Evolutionary conservation across 2,888 invertebrate genomes (phyloP), one percentile per base, ranked within the genome.

Genomic region (Sericinus montela): DNA sequence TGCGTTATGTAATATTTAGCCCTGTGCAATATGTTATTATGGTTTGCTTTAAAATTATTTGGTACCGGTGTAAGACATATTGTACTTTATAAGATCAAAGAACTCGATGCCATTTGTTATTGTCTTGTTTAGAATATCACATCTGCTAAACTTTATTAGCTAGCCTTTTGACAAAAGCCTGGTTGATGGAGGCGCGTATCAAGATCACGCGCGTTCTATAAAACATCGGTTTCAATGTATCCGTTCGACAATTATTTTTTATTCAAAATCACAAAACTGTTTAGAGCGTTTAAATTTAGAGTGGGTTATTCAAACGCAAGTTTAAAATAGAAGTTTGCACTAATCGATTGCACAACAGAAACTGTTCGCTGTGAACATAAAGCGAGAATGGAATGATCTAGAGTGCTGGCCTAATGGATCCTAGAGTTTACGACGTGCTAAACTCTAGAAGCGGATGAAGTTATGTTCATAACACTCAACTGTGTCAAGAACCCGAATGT

Each of bases 151-250:
- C 74, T 86, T 83, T 85, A 85, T 82, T 81, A 83, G 80, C 70
- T 69, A 69, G 75, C 67, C 79, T 84, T 86, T 86, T 80, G 79
- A 85, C 80, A 85, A 83, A 83, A 71, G 72, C 72, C 58, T 71
- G 67, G 74, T 78, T 81, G 85, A 87, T 84, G 83, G 84, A 85
- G 80, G 85, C 82, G 85, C 87, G 86, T 86, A 83, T 80, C 88
- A 78, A 88, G n/a, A 88, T 88, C 77, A 83, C 56, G 57, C 75
- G 74, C n/a, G n/a, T n/a, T n/a, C n/a, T n/a, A n/a, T n/a, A n/a
- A n/a, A n/a, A n/a, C n/a, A n/a, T n/a, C n/a, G n/a, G 19, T 3
- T 3, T 19, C 19, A 3, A 19, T 19, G 19, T 19, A 19, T 5
- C 5, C 5, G 19, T 19, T 19, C 19, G 19, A 19, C 19, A 19